Evolutionary conservation across 2,797 vertebrate genomes (phyloP), one percentile per base, ranked within the genome.

Genomic region (Malacoraja senta): DNA sequence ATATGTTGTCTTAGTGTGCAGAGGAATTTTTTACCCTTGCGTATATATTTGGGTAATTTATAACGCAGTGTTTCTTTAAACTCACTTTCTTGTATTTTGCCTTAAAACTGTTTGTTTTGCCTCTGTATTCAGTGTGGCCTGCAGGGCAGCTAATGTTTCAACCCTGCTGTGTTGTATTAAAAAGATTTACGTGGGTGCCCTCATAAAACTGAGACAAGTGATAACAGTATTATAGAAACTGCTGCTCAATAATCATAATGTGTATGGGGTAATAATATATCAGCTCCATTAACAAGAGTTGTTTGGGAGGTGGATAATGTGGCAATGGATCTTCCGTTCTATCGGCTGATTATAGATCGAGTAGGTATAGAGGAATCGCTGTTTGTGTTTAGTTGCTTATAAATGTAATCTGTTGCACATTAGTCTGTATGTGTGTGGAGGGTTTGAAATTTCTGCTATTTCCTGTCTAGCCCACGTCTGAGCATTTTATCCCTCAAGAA

Each of bases 401-500:
- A 74, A 61, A 26, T 32, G 93, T 93, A 94, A 93, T 94, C 93
- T 94, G 94, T 95, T 95, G 94, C 93, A 81, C 58, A 94, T 95
- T 95, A 94, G 3, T 84, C 91, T 93, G 93, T 92, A 94, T 93
- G 44, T 91, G 93, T 35, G 94, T 93, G 72, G 86, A 74, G 71
- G 93, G 78, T 91, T 93, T 0, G 0, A 84, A 0, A 71, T 94
- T 93, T 94, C 93, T 94, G 93, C 93, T 93, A 94, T 95, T 95
- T 95, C 94, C 94, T 95, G 93, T 53, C 93, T 94, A 94, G 93
- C 44, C 93, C 94, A 58, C 93, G 93, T 76, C 79, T 93, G 81
- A 93, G 79, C 44, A 77, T 84, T 21, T 53, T 84, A 61, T 53
- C 61, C 53, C 26, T 84, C 53, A 58, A 84, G 21, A 74, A 84